A percentile compares a stretch with the other conserved stretches of the same genome.
Evolutionary conservation across 2,797 vertebrate genomes (phyloP).

Genomic region (Lepilemur ruficaudatus): DNA sequence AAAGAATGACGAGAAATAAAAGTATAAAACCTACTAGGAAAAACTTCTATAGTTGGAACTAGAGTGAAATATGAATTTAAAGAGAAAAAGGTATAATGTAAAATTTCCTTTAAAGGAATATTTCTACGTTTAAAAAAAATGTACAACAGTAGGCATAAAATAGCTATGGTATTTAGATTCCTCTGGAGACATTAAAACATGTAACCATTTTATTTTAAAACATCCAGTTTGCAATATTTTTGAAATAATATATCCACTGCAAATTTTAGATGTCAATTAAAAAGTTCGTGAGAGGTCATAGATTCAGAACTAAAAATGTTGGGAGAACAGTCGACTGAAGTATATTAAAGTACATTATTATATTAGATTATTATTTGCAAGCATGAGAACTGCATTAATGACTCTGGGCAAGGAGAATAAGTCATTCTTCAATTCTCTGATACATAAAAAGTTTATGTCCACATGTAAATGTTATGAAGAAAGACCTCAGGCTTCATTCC

Average conservation of each 20-base stretch:
- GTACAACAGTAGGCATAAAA: not conserved
- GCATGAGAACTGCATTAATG: not conserved
- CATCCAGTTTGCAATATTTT: not conserved
- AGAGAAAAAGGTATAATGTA: not conserved
- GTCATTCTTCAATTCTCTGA: not conserved
- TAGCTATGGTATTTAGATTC: not conserved
- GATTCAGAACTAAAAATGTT: not conserved
- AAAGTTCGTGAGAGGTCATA: not conserved
- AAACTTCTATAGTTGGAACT: not conserved
- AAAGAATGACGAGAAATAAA: not conserved
- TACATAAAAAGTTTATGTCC: not conserved
- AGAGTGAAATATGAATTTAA: not conserved
- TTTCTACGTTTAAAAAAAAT: not conserved
- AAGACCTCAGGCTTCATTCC: not conserved
- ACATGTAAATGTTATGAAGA: not conserved
- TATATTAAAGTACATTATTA: not conserved
- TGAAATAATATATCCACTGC: not conserved
- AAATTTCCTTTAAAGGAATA: not conserved
- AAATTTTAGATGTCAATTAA: not conserved
- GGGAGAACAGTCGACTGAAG: not conserved
- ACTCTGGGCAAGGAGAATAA: not conserved
- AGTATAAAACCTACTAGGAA: not conserved
- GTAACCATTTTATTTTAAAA: not conserved
- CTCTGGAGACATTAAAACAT: not conserved
- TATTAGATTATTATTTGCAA: not conserved